Conservation (phyloP, 2,888 invertebrate genomes). For the Hypsopygia costalis region DNA sequence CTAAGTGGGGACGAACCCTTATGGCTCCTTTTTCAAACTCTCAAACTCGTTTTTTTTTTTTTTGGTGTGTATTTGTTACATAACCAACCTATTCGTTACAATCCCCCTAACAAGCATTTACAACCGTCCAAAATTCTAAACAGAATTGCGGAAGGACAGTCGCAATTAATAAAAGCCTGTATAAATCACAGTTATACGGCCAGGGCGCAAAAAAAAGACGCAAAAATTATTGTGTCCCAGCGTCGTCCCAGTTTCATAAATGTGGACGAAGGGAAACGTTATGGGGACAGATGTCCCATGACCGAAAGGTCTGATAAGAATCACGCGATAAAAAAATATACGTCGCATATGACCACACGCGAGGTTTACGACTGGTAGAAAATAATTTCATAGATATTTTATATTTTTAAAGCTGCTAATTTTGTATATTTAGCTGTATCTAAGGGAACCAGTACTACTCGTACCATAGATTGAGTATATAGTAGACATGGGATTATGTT, state of each 20-base stretch:
- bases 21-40: no score
- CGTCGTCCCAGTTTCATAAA: neutral
- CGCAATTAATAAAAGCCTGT: conserved; percentile 30
- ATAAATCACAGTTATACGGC: conserved; percentile 31
- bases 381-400: no score
- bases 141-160: conserved; percentile 1
- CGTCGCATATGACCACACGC: conserved; percentile 12
- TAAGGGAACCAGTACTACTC: no score
- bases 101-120: no score
- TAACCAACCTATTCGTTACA: no score
- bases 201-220: neutral
- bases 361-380: conserved; percentile 4
- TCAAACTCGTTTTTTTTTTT: no score
- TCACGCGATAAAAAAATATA: neutral
- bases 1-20: no score
- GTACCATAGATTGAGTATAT: no score
- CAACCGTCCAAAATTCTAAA: neutral
- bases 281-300: neutral
- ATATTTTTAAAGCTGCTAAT: no score
- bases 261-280: neutral
- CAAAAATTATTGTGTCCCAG: neutral
- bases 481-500: no score
- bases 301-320: neutral
- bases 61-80: no score
- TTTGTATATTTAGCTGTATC: no score